phyloP scores from a whole-genome alignment of 35 echinoderm and acorn worm genomes.

The Hemicentrotus pulcherrimus region DNA sequence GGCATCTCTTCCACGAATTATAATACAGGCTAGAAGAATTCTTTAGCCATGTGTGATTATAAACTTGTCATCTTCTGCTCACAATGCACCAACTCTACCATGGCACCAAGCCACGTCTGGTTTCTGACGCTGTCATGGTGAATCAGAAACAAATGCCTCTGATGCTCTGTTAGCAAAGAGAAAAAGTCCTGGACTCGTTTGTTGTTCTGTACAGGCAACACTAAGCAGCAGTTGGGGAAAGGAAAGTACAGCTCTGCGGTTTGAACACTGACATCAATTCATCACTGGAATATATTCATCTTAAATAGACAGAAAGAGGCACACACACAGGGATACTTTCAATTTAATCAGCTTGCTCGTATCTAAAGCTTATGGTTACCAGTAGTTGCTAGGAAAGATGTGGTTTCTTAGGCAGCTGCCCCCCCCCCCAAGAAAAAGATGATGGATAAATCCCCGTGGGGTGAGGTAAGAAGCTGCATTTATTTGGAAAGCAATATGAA shows the following conservation, averaged over 20 bases:
- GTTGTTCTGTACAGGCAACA: not conserved
- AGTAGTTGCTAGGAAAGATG: not conserved
- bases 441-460: not conserved
- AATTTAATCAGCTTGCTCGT: not conserved
- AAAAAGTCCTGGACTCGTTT: not conserved
- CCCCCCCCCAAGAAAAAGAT: not conserved
- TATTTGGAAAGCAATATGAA: not conserved
- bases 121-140: too few species aligned
- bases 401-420: not conserved
- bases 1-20: too few species aligned
- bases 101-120: not conserved
- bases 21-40: too few species aligned
- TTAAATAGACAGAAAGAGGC: not conserved
- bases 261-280: not conserved
- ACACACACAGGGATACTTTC: not conserved
- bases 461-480: not conserved
- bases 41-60: not conserved
- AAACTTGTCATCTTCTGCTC: not conserved
- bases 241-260: not conserved
- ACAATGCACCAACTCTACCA: not conserved
- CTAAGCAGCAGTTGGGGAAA: not conserved
- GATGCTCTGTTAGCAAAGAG: not conserved
- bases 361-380: not conserved
- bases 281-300: not conserved
- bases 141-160: not conserved